phyloP scores from a whole-genome alignment of 2,888 invertebrate species.

The Melipona bicolor region DNA sequence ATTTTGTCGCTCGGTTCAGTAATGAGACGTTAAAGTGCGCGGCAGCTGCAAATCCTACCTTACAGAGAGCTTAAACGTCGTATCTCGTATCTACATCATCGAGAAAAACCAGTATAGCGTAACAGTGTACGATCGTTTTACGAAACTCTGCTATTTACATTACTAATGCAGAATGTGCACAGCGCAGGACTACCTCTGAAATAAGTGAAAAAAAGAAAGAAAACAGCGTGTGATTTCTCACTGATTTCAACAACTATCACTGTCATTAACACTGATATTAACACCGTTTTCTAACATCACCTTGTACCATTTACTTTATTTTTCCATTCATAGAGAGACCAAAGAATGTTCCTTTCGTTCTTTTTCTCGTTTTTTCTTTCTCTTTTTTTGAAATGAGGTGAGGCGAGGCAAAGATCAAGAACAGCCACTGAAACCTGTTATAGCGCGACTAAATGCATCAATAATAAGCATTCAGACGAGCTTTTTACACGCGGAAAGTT shows the following conservation, averaged over 20 bases:
- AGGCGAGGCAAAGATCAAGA: conserved; percentile 76
- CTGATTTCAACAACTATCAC: neutral
- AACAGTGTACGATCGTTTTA: neutral
- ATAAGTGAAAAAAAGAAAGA: neutral
- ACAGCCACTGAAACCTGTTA: conserved; percentile 53
- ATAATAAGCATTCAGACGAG: conserved; percentile 30
- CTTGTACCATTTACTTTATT: conserved; percentile 71
- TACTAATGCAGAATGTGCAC: neutral
- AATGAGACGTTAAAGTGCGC: neutral
- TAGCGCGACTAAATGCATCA: conserved; percentile 7
- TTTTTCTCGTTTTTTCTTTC: conserved; percentile 10
- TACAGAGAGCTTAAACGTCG: too few relatives aligned
- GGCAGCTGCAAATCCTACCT: too few relatives aligned
- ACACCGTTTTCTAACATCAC: conserved; percentile 62
- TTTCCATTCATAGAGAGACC: conserved; percentile 60
- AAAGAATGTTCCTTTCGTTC: conserved; percentile 44
- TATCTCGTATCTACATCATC: neutral
- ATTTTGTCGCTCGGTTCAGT: neutral
- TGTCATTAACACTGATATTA: conserved; percentile 1
- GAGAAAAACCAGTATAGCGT: neutral
- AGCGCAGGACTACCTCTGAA: neutral
- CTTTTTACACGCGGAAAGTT: conserved; percentile 19
- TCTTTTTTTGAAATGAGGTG: conserved; percentile 44
- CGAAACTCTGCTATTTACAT: neutral
- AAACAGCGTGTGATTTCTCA: neutral